These are phyloP conservation scores for Temnothorax ravouxi DNA, from an alignment of 2,888 invertebrate genomes.

Conservation along the genomic window DNA sequence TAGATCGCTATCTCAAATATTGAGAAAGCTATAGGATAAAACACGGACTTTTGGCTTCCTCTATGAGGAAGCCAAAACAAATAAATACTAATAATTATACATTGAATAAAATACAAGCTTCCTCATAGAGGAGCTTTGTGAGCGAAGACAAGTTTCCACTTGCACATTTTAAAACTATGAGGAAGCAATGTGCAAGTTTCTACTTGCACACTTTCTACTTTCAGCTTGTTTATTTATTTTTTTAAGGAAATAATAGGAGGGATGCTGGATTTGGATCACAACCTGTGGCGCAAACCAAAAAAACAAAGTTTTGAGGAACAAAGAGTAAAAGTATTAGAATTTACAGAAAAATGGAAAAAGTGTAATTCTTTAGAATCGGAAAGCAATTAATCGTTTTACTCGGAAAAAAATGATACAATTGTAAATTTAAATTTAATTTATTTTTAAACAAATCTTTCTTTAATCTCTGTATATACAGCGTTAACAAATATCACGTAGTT, in stretches of 20 bases:
- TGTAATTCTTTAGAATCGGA: constrained; percentile 87
- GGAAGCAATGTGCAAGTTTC: too few species aligned
- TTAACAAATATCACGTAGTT: too few species aligned
- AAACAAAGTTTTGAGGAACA: constrained; percentile 92
- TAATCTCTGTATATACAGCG: neutral
- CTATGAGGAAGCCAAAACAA: too few species aligned
- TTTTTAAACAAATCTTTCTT: neutral
- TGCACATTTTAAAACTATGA: too few species aligned
- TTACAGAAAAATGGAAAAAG: constrained; percentile 91
- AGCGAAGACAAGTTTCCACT: too few species aligned
- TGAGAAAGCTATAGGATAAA: too few species aligned
- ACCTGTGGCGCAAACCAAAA: constrained; percentile 94
- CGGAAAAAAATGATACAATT: neutral
- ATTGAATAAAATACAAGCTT: too few species aligned
- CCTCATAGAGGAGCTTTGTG: too few species aligned
- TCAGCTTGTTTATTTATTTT: constrained; percentile 24
- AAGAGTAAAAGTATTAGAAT: constrained; percentile 91
- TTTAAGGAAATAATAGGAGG: constrained; percentile 96
- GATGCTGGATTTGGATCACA: constrained; percentile 95
- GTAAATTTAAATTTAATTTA: constrained; percentile 16
- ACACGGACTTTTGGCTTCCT: too few species aligned
- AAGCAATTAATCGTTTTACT: neutral
- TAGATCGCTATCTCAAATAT: too few species aligned
- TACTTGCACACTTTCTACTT: too few species aligned
- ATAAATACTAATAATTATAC: too few species aligned